Conservation (phyloP, 2,888 invertebrate species). For the Synergus itoensis region DNA sequence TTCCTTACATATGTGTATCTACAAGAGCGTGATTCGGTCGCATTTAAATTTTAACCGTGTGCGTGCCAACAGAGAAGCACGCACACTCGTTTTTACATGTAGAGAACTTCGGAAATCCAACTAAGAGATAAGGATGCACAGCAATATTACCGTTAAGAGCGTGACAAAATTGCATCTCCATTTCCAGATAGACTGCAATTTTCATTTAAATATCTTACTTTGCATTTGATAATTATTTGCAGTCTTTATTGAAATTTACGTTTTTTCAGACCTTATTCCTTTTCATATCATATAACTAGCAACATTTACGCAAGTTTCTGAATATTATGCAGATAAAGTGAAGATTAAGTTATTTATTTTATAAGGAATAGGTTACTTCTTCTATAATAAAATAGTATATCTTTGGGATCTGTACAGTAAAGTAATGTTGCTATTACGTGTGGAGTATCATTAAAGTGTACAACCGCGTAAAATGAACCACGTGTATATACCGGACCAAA, state of each 20-base stretch:
- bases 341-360: not conserved
- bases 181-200: constrained; percentile 8
- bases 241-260: not conserved
- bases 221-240: not conserved
- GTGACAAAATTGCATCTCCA: constrained; percentile 32
- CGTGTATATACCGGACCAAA: not conserved
- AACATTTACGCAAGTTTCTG: not conserved
- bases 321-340: not conserved
- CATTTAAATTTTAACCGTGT: constrained; percentile 28
- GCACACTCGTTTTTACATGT: not conserved
- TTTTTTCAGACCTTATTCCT: not conserved
- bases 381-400: not conserved
- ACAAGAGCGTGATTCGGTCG: constrained; percentile 26
- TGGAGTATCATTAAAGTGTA: constrained; percentile 16
- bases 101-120: constrained; percentile 25
- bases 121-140: constrained; percentile 27
- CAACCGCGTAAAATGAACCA: not conserved
- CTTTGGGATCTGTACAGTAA: constrained; percentile 1
- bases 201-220: constrained; percentile 27
- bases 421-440: not conserved
- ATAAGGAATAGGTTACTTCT: not conserved
- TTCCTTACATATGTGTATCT: constrained; percentile 17
- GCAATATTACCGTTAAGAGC: constrained; percentile 28
- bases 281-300: not conserved
- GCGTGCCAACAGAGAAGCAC: constrained; percentile 22